phyloP scores from a whole-genome alignment of 1,140 invertebrate genomes.

The Copidosoma floridanum region DNA sequence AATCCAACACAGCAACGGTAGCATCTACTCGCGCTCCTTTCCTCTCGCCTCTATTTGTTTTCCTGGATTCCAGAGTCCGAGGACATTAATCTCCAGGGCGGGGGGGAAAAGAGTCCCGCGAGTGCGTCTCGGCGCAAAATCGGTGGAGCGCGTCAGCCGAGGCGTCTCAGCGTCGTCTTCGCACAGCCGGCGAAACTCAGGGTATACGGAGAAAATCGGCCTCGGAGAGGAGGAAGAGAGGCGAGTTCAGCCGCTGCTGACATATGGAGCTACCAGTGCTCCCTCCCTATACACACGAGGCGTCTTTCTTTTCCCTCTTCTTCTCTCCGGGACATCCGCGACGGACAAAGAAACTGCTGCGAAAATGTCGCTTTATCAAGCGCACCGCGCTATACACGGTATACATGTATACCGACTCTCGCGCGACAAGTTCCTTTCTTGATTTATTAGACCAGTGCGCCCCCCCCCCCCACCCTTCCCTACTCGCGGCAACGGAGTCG shows the following conservation, averaged over 20 bases:
- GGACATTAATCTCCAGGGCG: conserved; percentile 54
- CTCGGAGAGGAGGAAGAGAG: neutral
- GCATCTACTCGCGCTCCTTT: conserved; percentile 25
- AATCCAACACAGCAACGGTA: neutral
- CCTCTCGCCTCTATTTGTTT: conserved; percentile 53
- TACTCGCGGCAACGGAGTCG: conserved; percentile 5
- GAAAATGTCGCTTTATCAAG: conserved; percentile 15
- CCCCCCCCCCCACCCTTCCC: neutral
- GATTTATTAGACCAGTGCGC: neutral
- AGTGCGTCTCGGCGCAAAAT: conserved; percentile 32
- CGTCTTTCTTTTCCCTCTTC: neutral
- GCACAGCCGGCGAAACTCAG: conserved; percentile 4
- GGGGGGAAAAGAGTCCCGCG: neutral
- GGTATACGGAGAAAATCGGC: neutral
- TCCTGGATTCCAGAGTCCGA: conserved; percentile 56
- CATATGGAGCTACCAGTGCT: conserved; percentile 2
- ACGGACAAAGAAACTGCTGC: conserved; percentile 8
- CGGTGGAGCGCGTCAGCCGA: conserved; percentile 53
- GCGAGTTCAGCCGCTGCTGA: neutral
- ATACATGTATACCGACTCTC: too few relatives aligned
- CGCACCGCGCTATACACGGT: too few relatives aligned
- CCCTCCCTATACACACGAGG: too few relatives aligned
- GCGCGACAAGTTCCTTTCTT: conserved; percentile 8
- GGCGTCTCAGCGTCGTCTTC: conserved; percentile 50
- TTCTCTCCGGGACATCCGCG: neutral